Evolutionary conservation across 2,113 vertebrate species (phyloP), one percentile per base, ranked within the genome.

Genomic region (Peromyscus polionotus): DNA sequence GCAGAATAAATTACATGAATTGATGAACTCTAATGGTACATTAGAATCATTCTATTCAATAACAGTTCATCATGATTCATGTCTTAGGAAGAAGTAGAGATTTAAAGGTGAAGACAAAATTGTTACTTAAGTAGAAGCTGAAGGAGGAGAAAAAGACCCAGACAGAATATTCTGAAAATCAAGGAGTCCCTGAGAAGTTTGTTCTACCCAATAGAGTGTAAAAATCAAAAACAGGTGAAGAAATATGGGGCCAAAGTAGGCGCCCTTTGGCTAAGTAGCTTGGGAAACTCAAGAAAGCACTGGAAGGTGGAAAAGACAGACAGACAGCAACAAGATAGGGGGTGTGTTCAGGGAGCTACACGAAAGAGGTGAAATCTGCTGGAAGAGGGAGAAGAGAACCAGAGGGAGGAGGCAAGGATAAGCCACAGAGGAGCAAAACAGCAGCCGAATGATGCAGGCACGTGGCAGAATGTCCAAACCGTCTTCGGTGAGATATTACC

Each of bases 331-430:
- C 7, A 59, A 42, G 28, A 75, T 1, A 19, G 22, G 13, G 13
- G 33, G 39, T 12, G 54, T 54, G 5, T n/a, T 85, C 33, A 17
- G 19, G 5, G 81, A 22, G 28, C 59, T 20, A 1, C 0, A 7
- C 8, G 31, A 26, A 48, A 28, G 8, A 54, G 63, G 14, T 3
- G 14, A 61, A 89, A 48, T 33, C 11, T 24, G 7, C 8, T 0
- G 3, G 8, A 2, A 10, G 0, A 3, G 8, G 4, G 5, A 31
- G n/a, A 24, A 4, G 57, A 13, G 8, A n/a, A 10, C 8, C 3
- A 13, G 57, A 80, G 54, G 7, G 6, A 5, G 22, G 51, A 77
- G 22, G 76, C 42, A 33, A 57, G 70, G 42, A 36, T 0, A 33
- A 33, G 33, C n/a, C 14, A 7, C 39, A 2, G 2, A 70, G 70